Conservation (phyloP, 2,888 invertebrate genomes). For the Plagodis dolabraria region DNA sequence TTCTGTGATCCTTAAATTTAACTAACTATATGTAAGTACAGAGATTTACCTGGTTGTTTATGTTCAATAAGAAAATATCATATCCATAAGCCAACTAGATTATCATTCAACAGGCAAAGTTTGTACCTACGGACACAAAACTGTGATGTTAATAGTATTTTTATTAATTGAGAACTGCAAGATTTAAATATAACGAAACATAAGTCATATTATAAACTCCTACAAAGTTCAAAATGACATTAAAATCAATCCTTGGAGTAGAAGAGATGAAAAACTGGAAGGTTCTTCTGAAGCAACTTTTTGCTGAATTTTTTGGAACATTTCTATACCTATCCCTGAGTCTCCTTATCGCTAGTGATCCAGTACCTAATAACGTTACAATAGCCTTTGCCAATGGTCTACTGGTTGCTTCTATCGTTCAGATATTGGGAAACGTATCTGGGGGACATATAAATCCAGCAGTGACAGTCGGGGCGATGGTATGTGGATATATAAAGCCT, state of each 20-base stretch:
- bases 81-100: conserved; percentile 20
- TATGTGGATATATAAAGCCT: conserved; percentile 45
- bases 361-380: conserved; percentile 12
- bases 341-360: conserved; percentile 31
- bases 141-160: too few relatives aligned
- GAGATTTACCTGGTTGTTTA: too few relatives aligned
- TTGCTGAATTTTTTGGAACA: conserved; percentile 47
- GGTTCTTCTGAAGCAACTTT: conserved; percentile 38
- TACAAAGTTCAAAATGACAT: conserved; percentile 17
- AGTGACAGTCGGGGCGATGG: conserved; percentile 43
- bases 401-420: conserved; percentile 40
- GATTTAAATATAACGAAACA: too few relatives aligned
- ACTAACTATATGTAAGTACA: too few relatives aligned
- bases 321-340: conserved; percentile 43
- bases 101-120: background rate
- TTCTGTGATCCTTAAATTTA: too few relatives aligned
- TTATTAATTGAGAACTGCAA: too few relatives aligned
- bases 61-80: too few relatives aligned
- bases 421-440: conserved; percentile 47
- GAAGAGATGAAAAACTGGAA: conserved; percentile 39
- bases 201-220: too few relatives aligned
- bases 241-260: conserved; percentile 34
- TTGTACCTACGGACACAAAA: too few relatives aligned
- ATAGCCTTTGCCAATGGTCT: conserved; percentile 43
- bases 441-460: conserved; percentile 54